Base-by-base conservation (phyloP, 2,113 vertebrate genomes). In the Herpetotheres cachinnans region DNA sequence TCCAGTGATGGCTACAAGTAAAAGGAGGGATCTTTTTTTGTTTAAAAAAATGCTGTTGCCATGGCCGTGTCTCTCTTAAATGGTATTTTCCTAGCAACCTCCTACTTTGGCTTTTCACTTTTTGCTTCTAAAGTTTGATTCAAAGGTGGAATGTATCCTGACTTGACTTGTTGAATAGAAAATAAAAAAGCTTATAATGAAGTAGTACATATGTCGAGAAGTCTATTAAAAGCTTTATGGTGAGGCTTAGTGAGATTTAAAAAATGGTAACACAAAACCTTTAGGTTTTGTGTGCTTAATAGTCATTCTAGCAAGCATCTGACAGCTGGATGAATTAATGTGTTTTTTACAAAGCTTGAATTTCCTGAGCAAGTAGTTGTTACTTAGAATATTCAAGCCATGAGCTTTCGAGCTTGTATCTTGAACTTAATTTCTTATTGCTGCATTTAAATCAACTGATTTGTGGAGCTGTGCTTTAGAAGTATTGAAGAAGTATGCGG, bases 401-500 rank as follows among this genome's bases (percentile, higher is more conserved):
- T 17, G 25, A 82, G 54, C 73, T 79, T 82, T 42, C 8, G 7
- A 82, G 58, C 32, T 69, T n/a, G 0, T 24, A 6, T 13, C 54
- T 80, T 26, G 50, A 14, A 21, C 70, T 78, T 15, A 10, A 3
- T 32, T 0, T 54, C 47, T 38, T 36, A 1, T 32, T n/a, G 17
- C 25, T 49, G 58, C 32, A 1, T 30, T 46, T 10, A 14, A 42
- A 63, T 2, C 67, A 10, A 3, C 36, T 20, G n/a, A 7, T 47
- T 1, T 34, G 47, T 13, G 47, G 69, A 38, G 56, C 6, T 21
- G 0, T 21, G 56, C 59, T 47, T 24, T 13, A 9, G 27, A 6
- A 34, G 22, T 2, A 0, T 1, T 44, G 56, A 26, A 8, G 46
- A 10, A 11, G 6, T 8, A 1, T 4, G 26, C 8, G 10, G 76